Percentiles rank a stretch among this genome's conserved stretches.
These are phyloP conservation scores for Microtus richardsoni DNA, from an alignment of 2,113 vertebrate genomes.

Conservation along the genomic window DNA sequence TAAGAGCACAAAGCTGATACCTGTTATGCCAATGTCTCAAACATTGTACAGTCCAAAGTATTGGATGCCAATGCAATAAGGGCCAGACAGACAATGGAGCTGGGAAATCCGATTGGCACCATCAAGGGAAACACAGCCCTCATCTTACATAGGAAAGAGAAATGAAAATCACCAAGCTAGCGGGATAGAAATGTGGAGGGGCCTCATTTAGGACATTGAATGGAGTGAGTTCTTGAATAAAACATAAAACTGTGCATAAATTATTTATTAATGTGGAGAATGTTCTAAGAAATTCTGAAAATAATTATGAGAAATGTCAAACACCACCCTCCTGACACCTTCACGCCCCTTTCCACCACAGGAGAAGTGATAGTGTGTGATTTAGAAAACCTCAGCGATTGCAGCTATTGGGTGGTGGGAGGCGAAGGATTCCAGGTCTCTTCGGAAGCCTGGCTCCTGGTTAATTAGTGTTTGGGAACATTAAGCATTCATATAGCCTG, in stretches of 20 bases:
- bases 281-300: constrained; percentile 11
- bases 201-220: neutral
- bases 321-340: neutral
- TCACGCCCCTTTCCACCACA: fast-evolving
- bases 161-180: neutral
- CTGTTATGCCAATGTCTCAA: neutral
- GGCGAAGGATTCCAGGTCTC: neutral
- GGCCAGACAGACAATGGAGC: neutral
- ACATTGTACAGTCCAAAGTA: neutral
- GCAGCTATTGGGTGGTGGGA: neutral
- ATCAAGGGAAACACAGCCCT: neutral
- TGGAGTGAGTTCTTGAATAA: constrained; percentile 9
- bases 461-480: neutral
- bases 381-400: neutral
- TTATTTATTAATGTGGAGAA: neutral
- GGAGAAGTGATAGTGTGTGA: neutral
- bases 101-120: neutral
- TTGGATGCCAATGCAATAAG: neutral
- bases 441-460: neutral
- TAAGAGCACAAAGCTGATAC: neutral
- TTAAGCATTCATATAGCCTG: neutral
- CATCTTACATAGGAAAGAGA: neutral
- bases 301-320: neutral
- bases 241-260: neutral
- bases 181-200: neutral